Evolutionary conservation across 2,113 vertebrate genomes (phyloP), one percentile per base, ranked within the genome.

Genomic region (Lophius piscatorius): DNA sequence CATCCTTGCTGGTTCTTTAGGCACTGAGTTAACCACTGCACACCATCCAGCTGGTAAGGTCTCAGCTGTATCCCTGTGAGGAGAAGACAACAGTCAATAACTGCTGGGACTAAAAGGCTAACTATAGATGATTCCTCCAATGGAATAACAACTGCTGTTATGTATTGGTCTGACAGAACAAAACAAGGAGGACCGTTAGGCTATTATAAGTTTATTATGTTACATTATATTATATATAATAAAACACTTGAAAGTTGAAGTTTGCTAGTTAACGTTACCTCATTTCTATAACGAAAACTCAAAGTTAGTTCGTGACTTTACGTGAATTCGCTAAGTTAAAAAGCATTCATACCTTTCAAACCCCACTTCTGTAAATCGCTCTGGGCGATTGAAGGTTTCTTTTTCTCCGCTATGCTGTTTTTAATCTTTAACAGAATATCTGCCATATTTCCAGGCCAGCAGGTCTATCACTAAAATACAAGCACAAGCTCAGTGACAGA

Each of bases 41-140:
- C 91, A 2, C 96, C 96, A 13, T 92, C 91, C 72, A 94, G 57
- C 74, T 98, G 96, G 56, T 98, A 97, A 1, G 88, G 24, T 31
- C 83, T 91, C 47, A 98, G 85, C 46, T 65, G 79, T 26, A 96
- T 93, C 35, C 92, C 95, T 97, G 76, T 3, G 45, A 26, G 36
- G 26, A 63, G 13, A 14, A 0, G 12, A 26, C 7, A 10, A 40
- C 14, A 35, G 9, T 3, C 16, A 0, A 33, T 20, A 31, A 46
- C n/a, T 2, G 11, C 39, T 44, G 22, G 18, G 14, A 12, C 13
- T 6, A 31, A 2, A 31, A 31, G 2, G 8, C 29, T 10, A 31
- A 31, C 29, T 31, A 31, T 31, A 6, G 29, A 31, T 9, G 29
- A 31, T 31, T n/a, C n/a, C n/a, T n/a, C n/a, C n/a, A n/a, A n/a